A percentile compares a stretch with the other conserved stretches of the same genome.
These are phyloP conservation scores for Lanius collurio DNA, from an alignment of 2,113 vertebrate species.

Conservation along the genomic window DNA sequence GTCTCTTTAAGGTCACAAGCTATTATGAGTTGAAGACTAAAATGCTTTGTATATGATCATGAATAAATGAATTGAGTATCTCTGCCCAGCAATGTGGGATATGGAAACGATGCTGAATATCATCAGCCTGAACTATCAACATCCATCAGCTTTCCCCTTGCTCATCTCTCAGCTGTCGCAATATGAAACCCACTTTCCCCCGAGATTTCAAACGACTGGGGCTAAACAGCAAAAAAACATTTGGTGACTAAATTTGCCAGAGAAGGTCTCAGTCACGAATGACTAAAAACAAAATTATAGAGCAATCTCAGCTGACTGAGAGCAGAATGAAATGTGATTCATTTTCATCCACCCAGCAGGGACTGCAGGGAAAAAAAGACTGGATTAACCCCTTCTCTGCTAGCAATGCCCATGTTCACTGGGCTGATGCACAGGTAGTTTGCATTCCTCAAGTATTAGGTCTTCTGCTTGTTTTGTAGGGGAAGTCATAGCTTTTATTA, in stretches of 20 bases:
- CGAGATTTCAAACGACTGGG: conserved; percentile 48
- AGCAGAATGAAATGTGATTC: conserved; percentile 74
- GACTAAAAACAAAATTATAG: conserved; percentile 77
- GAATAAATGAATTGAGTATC: conserved; percentile 65
- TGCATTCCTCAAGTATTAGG: neutral
- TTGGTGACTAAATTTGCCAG: conserved; percentile 69
- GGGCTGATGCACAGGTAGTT: neutral
- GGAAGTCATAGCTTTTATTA: neutral
- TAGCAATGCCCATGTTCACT: neutral
- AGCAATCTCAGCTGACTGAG: conserved; percentile 72
- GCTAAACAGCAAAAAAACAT: conserved; percentile 67
- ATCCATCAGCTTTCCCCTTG: conserved; percentile 64
- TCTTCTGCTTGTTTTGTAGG: neutral
- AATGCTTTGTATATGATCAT: conserved; percentile 59
- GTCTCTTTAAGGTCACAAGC: conserved; percentile 60
- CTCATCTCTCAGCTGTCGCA: conserved; percentile 65
- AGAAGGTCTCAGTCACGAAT: conserved; percentile 75
- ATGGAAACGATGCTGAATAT: conserved; percentile 53
- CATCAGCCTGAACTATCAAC: conserved; percentile 54
- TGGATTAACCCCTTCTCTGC: conserved; percentile 45
- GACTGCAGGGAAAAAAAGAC: conserved; percentile 1
- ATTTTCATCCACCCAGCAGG: conserved; percentile 67
- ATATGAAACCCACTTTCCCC: conserved; percentile 54
- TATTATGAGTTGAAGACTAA: conserved; percentile 59
- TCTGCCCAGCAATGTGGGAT: conserved; percentile 51